Evolutionary conservation across 2,113 vertebrate species (phyloP), one percentile per base, ranked within the genome.

Genomic region (Varanus salvator): DNA sequence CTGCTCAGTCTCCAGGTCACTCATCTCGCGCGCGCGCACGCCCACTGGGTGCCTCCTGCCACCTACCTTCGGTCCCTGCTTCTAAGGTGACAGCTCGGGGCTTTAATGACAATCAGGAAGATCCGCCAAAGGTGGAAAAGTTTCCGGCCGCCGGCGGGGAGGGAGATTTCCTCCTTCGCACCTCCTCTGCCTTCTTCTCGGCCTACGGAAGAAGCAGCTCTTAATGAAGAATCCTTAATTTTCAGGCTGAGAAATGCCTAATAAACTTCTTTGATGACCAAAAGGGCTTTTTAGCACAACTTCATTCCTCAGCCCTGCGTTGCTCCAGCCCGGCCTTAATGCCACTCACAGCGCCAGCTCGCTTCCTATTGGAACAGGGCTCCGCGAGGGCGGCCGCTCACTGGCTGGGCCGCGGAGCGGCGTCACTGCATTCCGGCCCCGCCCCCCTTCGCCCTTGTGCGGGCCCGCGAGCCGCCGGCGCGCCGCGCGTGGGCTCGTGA

Each of bases 221-320:
- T 93, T 93, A 95, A 94, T 91, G 92, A 92, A 90, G 90, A 85
- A 86, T 91, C 93, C 89, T 92, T 96, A 97, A 96, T 95, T 96
- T 80, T 92, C 93, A 90, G 94, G 90, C 94, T 91, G 87, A 95
- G 93, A 96, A 95, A 93, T 93, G 93, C 96, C 96, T 95, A 85
- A 93, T 93, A 97, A 90, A 97, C 96, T 97, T 96, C 96, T 96
- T 64, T 94, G 95, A 93, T 88, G 87, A 94, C 95, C 96, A 89
- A 93, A 91, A 31, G 85, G 93, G 87, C 92, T 96, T 94, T 95
- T 96, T 95, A 91, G 80, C 95, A 91, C 96, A 97, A 97, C 97
- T 97, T 97, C 96, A 91, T 95, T 96, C 93, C 96, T 88, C 90
- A 89, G 64, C 89, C 90, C 89, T 60, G 77, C 86, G 86, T 74